Base-by-base conservation (phyloP, 2,113 vertebrate species). In the Gymnogyps californianus region DNA sequence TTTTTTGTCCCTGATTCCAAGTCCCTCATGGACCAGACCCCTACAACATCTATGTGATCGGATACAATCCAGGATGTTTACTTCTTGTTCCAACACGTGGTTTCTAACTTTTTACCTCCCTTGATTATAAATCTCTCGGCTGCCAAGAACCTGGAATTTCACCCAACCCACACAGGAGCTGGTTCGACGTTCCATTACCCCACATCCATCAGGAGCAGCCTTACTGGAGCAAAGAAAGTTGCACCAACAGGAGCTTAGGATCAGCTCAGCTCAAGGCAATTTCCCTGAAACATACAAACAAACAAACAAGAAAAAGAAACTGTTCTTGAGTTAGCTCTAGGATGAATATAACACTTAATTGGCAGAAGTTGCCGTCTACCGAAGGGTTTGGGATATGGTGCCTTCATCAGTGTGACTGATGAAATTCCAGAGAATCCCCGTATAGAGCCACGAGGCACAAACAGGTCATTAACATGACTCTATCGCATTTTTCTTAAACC, bases 111-210 rank as follows among this genome's bases (percentile, higher is more conserved):
- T 86, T 83, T 91, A 5, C 22, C 42, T 94, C 51, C 47, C 82
- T 81, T 62, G 51, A 81, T 88, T 88, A 74, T 91, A 85, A 81
- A 93, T 80, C 51, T 90, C 26, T 64, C 22, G 4, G 42, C 67
- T 90, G 87, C 82, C 84, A 93, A 96, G 81, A 74, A 47, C 14
- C 54, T 88, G 87, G 62, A 93, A 85, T 91, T 79, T 84, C 78
- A 88, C 71, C 54, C 58, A 95, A 25, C 32, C 15, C 59, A 82
- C 2, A 1, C 1, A 80, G 46, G 40, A 83, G 25, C 22, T 83
- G 83, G 66, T 70, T 91, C 75, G 85, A 25, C 7, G 3, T 91
- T 84, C 51, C 17, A 26, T 65, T 67, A 54, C 22, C 34, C 20
- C 55, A 24, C 78, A 75, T 55, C 51, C 22, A 2, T 29, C 51